phyloP scores from a whole-genome alignment of 2,113 vertebrate genomes.

The Boulengeromyrus knoepffleri region DNA sequence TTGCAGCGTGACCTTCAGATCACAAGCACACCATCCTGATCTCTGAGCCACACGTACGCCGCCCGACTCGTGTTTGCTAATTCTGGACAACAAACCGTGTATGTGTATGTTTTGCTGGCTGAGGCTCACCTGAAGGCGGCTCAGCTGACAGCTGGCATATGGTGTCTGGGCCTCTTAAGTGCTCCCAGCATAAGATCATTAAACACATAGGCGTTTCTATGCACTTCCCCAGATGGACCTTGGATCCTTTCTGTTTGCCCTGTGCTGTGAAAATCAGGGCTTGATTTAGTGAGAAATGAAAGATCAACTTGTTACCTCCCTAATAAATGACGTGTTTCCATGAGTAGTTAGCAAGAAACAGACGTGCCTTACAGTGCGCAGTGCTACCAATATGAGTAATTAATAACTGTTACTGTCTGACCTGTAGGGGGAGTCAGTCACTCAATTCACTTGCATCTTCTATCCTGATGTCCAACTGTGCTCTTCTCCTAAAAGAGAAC shows the following conservation, averaged over 20 bases:
- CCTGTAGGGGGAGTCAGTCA: neutral
- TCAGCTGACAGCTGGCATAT: neutral
- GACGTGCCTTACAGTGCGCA: neutral
- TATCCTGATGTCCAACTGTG: neutral
- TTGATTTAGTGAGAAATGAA: neutral
- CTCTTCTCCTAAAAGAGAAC: neutral
- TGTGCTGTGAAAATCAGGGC: neutral
- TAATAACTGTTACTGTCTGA: neutral
- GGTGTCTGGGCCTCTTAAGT: neutral
- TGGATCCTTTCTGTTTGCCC: neutral
- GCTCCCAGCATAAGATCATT: neutral
- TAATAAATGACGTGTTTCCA: neutral
- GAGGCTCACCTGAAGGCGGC: neutral
- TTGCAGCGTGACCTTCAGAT: neutral
- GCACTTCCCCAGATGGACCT: neutral
- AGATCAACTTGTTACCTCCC: neutral
- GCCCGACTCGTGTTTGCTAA: neutral
- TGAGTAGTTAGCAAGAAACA: neutral
- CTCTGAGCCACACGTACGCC: neutral
- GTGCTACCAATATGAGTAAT: neutral
- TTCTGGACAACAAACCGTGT: neutral
- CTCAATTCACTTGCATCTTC: neutral
- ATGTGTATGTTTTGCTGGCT: neutral
- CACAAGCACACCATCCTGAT: neutral
- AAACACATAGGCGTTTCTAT: neutral